Conservation (phyloP, 2,888 invertebrate genomes). For the Bombylius discolor region DNA sequence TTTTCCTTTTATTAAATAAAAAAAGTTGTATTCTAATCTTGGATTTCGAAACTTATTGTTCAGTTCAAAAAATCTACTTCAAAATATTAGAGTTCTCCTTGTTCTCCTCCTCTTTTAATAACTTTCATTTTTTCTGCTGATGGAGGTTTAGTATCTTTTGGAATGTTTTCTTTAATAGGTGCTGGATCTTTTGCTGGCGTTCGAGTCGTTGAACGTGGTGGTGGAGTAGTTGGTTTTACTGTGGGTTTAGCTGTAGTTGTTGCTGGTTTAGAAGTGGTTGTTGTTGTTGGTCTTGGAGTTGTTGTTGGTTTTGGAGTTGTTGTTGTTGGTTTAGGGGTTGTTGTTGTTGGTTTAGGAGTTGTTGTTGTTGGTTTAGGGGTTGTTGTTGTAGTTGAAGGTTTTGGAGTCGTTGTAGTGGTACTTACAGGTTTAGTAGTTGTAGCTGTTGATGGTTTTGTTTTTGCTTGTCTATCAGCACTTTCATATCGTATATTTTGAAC, state of each 20-base stretch:
- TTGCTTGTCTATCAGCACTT: conserved; percentile 4
- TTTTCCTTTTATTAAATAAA: too few species aligned
- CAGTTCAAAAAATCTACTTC: too few species aligned
- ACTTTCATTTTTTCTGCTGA: conserved; percentile 44
- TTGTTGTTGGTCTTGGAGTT: conserved; percentile 16
- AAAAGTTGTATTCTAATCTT: too few species aligned
- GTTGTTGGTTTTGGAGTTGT: conserved; percentile 12
- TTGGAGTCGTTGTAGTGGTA: conserved; percentile 18
- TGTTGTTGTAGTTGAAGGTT: conserved; percentile 17
- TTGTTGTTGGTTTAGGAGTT: conserved; percentile 16
- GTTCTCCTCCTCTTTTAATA: conserved; percentile 43
- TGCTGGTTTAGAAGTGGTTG: conserved; percentile 18
- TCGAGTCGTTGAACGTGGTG: conserved; percentile 14
- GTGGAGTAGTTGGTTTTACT: conserved; percentile 17
- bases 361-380: conserved; percentile 16
- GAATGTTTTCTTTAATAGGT: conserved; percentile 45
- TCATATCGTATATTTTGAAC: conserved; percentile 31
- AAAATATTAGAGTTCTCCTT: conserved; percentile 28
- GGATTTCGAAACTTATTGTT: too few species aligned
- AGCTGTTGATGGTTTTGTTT: conserved; percentile 16
- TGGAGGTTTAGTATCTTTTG: conserved; percentile 42
- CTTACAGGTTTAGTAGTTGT: conserved; percentile 17
- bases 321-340: conserved; percentile 18
- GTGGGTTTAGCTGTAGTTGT: conserved; percentile 17
- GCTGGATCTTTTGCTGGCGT: conserved; percentile 22